Base-by-base conservation (phyloP, 2,797 vertebrate genomes). In the Mycteria americana region DNA sequence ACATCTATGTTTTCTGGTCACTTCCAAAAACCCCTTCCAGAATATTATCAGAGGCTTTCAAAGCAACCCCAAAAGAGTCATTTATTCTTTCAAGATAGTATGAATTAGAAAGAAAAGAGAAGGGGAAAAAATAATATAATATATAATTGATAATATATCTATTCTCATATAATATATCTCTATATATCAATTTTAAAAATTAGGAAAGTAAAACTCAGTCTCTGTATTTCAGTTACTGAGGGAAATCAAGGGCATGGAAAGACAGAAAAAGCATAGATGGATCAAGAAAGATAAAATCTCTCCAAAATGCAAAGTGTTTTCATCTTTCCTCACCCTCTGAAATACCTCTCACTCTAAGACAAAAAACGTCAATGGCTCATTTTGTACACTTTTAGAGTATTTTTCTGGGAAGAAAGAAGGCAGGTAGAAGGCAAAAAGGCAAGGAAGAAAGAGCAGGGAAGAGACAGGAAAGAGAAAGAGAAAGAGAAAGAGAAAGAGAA, bases 341-440 rank as follows among this genome's bases (percentile, higher is more conserved):
- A 81, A 69, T 10, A 39, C 2, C 12, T 90, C 27, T 74, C 39
- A 74, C 30, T 84, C 37, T 89, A 93, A 96, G 82, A 63, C 4
- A n/a, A 74, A 95, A 88, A 87, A 70, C 28, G 7, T 4, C 10
- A 88, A 30, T 24, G 35, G 25, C 19, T 91, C 5, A 75, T 85
- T 96, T 67, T 67, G 17, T 65, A 91, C 63, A 95, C 35, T 86
- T 50, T 90, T 25, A 54, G 37, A 68, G 54, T 81, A 37, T 18
- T 45, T 25, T 30, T n/a, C 10, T 43, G 30, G 14, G 21, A 74
- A 63, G 19, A 64, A 37, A 19, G 7, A 33, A 37, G 6, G 6
- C 3, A 57, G 17, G 35, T 11, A 30, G 19, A 63, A 72, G 30
- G 39, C 19, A 68, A 68, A 65, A 73, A 45, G 4, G 1, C 3